These are phyloP conservation scores for Sebastes minor DNA, from an alignment of 2,797 vertebrate genomes.

Conservation along the genomic window DNA sequence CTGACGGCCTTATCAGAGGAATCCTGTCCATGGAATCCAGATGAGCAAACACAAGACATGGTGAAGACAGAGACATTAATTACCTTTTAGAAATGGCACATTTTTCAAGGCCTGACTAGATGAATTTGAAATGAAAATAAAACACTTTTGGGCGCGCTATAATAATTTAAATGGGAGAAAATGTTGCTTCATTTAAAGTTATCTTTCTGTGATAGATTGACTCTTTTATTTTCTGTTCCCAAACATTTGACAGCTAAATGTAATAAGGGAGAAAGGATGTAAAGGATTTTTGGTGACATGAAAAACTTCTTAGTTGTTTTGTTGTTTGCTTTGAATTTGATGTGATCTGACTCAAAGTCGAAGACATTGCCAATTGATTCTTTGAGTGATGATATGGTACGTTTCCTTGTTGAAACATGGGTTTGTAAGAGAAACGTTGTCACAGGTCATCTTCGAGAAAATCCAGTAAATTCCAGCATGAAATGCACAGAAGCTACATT, in stretches of 20 bases:
- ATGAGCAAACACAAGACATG: conserved; percentile 69
- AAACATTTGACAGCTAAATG: background rate
- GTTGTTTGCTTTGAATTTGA: conserved; percentile 20
- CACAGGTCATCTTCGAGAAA: conserved; percentile 49
- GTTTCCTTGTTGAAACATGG: conserved; percentile 30
- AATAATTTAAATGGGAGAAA: conserved; percentile 20
- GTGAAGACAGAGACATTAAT: conserved; percentile 68
- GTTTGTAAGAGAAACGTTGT: conserved; percentile 19
- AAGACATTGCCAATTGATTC: conserved; percentile 22
- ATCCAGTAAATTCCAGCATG: conserved; percentile 51
- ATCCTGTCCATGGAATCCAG: conserved; percentile 71
- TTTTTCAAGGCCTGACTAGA: conserved; percentile 49
- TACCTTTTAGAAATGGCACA: conserved; percentile 55
- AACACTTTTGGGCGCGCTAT: background rate
- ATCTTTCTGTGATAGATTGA: conserved; percentile 25
- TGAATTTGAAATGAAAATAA: conserved; percentile 51
- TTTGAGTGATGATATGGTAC: conserved; percentile 9
- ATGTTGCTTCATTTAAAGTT: conserved; percentile 12
- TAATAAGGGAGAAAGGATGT: background rate
- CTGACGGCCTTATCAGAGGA: conserved; percentile 67
- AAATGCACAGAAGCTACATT: conserved; percentile 52
- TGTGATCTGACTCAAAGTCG: background rate
- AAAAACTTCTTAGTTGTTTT: background rate
- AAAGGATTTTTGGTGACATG: conserved; percentile 1
- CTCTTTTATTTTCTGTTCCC: conserved; percentile 6